Conservation (phyloP, 2,888 invertebrate genomes). For the Lithodes maja region DNA sequence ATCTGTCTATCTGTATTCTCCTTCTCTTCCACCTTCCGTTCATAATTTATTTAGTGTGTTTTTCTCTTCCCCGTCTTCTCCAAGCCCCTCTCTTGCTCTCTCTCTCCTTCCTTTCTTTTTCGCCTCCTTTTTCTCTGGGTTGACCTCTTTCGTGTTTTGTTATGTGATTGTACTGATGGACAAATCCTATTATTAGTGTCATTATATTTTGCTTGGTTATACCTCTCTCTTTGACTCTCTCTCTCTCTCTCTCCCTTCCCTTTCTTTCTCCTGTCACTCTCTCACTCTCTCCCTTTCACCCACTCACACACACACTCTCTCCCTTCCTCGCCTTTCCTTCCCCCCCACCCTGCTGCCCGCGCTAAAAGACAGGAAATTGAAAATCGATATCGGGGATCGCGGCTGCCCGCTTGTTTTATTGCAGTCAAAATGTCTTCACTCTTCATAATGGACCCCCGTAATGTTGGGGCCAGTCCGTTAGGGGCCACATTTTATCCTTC, state of each 20-base stretch:
- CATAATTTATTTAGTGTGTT: no score
- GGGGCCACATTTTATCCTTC: background rate
- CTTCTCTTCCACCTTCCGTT: no score
- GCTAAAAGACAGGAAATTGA: slow-evolving; percentile 33
- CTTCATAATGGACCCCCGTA: slow-evolving; percentile 20
- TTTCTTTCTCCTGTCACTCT: background rate
- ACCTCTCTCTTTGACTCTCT: no score
- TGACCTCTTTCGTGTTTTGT: no score
- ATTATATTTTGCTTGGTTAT: no score
- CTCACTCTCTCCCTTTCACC: background rate
- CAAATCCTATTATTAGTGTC: no score
- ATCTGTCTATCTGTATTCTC: no score
- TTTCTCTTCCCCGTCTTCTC: no score
- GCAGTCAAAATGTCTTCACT: slow-evolving; percentile 34
- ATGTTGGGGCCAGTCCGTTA: background rate
- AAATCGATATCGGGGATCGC: slow-evolving; percentile 31
- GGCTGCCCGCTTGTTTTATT: slow-evolving; percentile 37
- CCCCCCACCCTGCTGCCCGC: background rate
- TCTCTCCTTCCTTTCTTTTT: no score
- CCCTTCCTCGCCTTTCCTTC: background rate
- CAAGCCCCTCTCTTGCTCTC: no score
- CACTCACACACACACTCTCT: background rate
- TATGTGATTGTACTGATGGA: no score
- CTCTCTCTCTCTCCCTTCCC: background rate
- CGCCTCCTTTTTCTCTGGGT: no score